phyloP scores from a whole-genome alignment of 2,113 vertebrate genomes.

The Eolophus roseicapilla region DNA sequence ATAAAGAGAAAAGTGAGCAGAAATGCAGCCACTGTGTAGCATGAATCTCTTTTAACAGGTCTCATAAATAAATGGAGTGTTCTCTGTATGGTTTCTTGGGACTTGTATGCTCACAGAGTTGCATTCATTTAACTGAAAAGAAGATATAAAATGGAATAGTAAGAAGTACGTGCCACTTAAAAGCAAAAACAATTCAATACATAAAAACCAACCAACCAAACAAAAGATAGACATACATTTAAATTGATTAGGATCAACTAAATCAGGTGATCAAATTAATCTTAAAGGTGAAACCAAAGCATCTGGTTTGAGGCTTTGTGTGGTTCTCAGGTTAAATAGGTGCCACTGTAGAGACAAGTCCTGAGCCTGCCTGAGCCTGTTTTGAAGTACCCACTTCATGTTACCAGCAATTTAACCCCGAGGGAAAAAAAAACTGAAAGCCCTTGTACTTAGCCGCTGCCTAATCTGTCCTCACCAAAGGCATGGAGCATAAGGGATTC shows the following conservation, averaged over 20 bases:
- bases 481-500: not conserved
- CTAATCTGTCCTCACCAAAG: not conserved
- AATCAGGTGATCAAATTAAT: not conserved
- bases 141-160: not conserved
- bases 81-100: not conserved
- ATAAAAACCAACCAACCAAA: not conserved
- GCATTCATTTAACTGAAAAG: not conserved
- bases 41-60: not conserved
- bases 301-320: not conserved
- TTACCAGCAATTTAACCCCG: not conserved
- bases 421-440: not conserved
- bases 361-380: not conserved
- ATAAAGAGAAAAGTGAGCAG: not conserved
- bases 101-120: not conserved
- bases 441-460: not conserved
- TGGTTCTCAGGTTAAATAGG: not conserved
- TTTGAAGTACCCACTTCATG: not conserved
- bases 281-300: rapidly evolving
- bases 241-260: not conserved
- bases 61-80: not conserved
- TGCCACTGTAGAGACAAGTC: not conserved
- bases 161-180: not conserved
- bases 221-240: not conserved
- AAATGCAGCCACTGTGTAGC: not conserved
- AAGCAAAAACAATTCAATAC: not conserved